Base-by-base conservation (phyloP, 2,888 invertebrate species). In the Ganaspis brasiliensis region DNA sequence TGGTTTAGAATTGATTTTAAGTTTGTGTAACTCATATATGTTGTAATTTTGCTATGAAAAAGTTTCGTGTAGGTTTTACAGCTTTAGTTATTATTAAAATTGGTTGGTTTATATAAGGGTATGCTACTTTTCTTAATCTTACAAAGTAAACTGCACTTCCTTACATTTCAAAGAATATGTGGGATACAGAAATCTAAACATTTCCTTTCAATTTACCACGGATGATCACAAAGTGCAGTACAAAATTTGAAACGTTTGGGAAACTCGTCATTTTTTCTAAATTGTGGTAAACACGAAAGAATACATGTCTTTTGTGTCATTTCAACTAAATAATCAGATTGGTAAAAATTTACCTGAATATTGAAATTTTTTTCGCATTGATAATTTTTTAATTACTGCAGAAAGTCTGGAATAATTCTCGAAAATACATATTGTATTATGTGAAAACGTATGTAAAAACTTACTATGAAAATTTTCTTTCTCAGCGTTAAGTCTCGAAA, bases 81-180 rank as follows among this genome's bases (percentile, higher is more conserved):
- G 21, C 14, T 37, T 63, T 1, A 12, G 8, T 24, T 63, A 40
- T 63, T 9, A 40, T 61, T 24, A 24, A 12, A 63, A 24, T 37
- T 9, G 37, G 21, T 16, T 19, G 6, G 6, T 10, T 21, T 19
- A 1, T 5, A 2, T 40, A 21, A 21, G 8, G 37, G 19, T 37
- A 6, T n/a, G 21, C 24, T 21, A 14, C 8, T 37, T 63, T 63
- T 45, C 21, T 45, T 19, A 14, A 63, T 45, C n/a, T 45, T 63
- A 8, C n/a, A 21, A 45, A 24, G 63, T 63, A 63, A 63, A 63
- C 45, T 67, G 12, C n/a, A 45, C 16, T 63, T 21, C 16, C 19
- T 12, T 12, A 37, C 37, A 19, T 37, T 63, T 37, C 37, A 63
- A 63, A 40, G 35, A 59, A 59, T 70, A 70, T 45, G 40, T 21